Conservation (phyloP, 1,140 invertebrate genomes). For the Euglossa dilemma region DNA sequence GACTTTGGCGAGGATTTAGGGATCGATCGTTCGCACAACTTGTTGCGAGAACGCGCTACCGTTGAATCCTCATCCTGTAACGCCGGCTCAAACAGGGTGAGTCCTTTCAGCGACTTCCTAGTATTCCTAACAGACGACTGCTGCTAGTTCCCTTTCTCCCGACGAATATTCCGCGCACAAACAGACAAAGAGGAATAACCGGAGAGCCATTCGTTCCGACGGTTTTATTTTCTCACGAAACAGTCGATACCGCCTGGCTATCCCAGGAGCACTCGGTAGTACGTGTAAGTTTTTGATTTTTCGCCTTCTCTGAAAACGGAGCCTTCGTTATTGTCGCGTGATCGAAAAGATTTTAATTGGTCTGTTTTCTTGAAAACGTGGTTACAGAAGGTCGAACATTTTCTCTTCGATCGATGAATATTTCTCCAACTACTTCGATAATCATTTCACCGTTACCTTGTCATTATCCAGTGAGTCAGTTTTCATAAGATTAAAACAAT, state of each 20-base stretch:
- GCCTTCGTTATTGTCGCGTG: background rate
- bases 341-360: background rate
- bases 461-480: no score
- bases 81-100: background rate
- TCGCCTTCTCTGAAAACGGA: background rate
- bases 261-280: background rate
- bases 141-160: no score
- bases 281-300: background rate
- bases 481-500: no score
- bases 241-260: background rate
- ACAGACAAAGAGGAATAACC: background rate
- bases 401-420: no score
- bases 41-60: conserved; percentile 56
- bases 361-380: background rate
- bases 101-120: background rate
- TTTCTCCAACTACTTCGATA: no score
- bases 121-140: background rate
- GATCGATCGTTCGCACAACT: conserved; percentile 60
- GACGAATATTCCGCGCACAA: background rate
- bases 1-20: conserved; percentile 57
- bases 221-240: background rate
- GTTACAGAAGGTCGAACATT: background rate
- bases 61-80: background rate
- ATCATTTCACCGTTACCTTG: no score
- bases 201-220: background rate